Percentiles rank a stretch among this genome's conserved stretches.
phyloP scores from a whole-genome alignment of 1,140 invertebrate genomes.

The Diachasma alloeum region DNA sequence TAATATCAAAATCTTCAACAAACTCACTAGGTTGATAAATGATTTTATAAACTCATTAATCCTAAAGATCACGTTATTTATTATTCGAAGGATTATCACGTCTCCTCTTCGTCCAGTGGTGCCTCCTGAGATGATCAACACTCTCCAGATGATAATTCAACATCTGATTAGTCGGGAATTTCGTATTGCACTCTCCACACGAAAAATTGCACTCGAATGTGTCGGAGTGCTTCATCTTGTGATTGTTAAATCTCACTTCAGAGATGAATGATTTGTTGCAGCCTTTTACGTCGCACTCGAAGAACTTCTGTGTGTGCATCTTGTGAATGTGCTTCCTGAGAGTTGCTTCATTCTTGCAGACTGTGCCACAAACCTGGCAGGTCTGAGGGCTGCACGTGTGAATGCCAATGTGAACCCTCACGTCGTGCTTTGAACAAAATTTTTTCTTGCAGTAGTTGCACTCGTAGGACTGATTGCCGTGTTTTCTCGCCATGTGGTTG shows the following conservation, averaged over 20 bases:
- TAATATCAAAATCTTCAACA: too few species aligned
- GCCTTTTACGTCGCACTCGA: neutral
- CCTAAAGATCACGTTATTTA: too few species aligned
- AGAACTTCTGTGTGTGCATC: slow-evolving; percentile 22
- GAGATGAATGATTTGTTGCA: neutral
- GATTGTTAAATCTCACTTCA: neutral
- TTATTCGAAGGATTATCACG: too few species aligned
- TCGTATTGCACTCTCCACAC: slow-evolving; percentile 49
- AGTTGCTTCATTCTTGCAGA: slow-evolving; percentile 37
- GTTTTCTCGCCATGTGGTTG: slow-evolving; percentile 40
- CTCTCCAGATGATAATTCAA: slow-evolving; percentile 59
- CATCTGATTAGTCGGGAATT: slow-evolving; percentile 49
- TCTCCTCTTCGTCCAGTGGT: too few species aligned
- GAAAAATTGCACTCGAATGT: neutral
- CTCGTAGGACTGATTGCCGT: slow-evolving; percentile 58
- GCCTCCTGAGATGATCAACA: too few species aligned
- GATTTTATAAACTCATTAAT: too few species aligned
- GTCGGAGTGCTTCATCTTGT: neutral
- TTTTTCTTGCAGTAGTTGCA: slow-evolving; percentile 65
- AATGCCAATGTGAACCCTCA: slow-evolving; percentile 58
- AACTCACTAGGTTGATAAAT: too few species aligned
- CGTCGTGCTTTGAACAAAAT: slow-evolving; percentile 56
- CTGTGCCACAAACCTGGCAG: slow-evolving; percentile 48
- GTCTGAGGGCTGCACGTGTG: slow-evolving; percentile 43
- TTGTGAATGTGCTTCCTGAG: slow-evolving; percentile 45